Conservation (phyloP, 2,888 invertebrate genomes). For the Agrotis clavis region DNA sequence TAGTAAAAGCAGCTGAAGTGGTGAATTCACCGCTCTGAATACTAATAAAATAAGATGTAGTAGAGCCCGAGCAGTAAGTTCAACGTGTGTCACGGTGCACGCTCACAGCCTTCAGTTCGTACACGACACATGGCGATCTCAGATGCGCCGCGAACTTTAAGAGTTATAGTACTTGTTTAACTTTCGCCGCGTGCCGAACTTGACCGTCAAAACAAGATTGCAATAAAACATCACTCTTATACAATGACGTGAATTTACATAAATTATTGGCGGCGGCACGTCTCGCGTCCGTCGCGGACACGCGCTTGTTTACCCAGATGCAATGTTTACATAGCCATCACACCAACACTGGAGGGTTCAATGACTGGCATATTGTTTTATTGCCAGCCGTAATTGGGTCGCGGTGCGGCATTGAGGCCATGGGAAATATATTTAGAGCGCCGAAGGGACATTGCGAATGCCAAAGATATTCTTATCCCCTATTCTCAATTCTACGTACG, state of each 20-base stretch:
- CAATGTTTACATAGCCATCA: conserved; percentile 87
- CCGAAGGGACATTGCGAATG: conserved; percentile 72
- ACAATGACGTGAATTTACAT: conserved; percentile 90
- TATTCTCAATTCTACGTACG: conserved; percentile 63
- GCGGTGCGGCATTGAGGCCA: conserved; percentile 82
- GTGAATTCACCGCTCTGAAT: conserved; percentile 10
- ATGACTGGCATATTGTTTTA: conserved; percentile 89
- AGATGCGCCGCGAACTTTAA: conserved; percentile 51
- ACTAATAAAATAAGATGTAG: conserved; percentile 20
- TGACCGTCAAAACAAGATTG: conserved; percentile 89
- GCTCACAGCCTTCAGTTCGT: conserved; percentile 30
- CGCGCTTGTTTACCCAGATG: conserved; percentile 80
- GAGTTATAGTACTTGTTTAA: conserved; percentile 79
- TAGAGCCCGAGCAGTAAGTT: conserved; percentile 21
- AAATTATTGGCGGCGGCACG: conserved; percentile 88
- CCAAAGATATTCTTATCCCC: conserved; percentile 68
- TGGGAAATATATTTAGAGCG: conserved; percentile 80
- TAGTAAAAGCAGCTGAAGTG: conserved; percentile 26
- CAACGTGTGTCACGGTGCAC: conserved; percentile 29
- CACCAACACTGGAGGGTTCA: conserved; percentile 83
- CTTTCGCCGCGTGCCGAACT: conserved; percentile 86
- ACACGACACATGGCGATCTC: conserved; percentile 39
- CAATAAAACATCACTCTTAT: conserved; percentile 88
- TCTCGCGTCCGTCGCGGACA: conserved; percentile 72
- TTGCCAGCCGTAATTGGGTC: conserved; percentile 89